Evolutionary conservation across 2,113 vertebrate genomes (phyloP), one percentile per base, ranked within the genome.

Genomic region (Erythrolamprus reginae): DNA sequence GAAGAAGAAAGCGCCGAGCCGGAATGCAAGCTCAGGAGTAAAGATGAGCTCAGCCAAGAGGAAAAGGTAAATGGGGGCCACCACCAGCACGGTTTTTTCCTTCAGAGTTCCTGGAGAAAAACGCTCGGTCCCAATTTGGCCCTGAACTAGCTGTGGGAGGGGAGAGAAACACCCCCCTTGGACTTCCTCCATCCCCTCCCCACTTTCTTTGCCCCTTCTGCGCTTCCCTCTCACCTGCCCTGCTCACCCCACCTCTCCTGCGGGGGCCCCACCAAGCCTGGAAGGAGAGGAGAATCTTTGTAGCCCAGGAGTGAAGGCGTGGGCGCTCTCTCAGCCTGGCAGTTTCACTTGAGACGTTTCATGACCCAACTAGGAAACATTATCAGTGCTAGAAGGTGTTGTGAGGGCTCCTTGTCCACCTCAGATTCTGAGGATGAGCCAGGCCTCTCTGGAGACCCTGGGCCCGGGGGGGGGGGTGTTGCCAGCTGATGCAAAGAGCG

Each of bases 1-100:
- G 99, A 99, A 98, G 98, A 98, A 97, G 99, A 99, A 97, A 97
- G 97, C 96, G 97, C 97, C 97, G 98, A 99, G 97, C 96, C 98
- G 94, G 98, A 98, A 94, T 98, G 98, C 97, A 98, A 98, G 95
- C 97, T 96, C 97, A 98, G 97, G 98, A 98, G 97, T 98, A 99
- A 98, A 97, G 99, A 99, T 92, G 98, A 99, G 96, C 98, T 98
- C 97, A 98, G 98, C 98, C 98, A 98, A 97, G 98, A 98, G 96
- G 98, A 99, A 96, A 99, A 99, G 99, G 99, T 99, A 99, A 99
- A n/a, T n/a, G 92, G 93, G 91, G 89, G 90, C 0, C 1, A 2
- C 7, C 56, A 3, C 9, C 2, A n/a, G 3, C 2, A 0, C 5
- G n/a, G n/a, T n/a, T 0, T 2, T 19, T 17, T 33, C n/a, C 65